Conservation (phyloP, 1,140 invertebrate species). For the Prorops nasuta region DNA sequence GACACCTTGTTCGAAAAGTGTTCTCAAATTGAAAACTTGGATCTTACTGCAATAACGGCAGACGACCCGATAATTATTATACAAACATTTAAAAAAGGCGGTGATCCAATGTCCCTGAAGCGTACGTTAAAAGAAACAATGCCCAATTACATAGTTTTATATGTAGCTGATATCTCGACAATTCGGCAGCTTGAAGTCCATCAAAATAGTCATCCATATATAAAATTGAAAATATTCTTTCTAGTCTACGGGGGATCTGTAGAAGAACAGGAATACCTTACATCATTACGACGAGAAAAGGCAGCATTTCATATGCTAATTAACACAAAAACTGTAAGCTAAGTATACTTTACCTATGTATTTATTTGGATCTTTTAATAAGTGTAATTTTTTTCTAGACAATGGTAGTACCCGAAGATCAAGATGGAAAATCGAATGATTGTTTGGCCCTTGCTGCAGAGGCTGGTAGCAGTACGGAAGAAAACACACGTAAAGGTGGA, state of each 20-base stretch:
- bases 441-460: slow-evolving; percentile 64
- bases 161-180: slow-evolving; percentile 84
- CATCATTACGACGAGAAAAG: slow-evolving; percentile 86
- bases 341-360: neutral
- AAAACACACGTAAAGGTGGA: slow-evolving; percentile 68
- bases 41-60: slow-evolving; percentile 61
- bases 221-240: slow-evolving; percentile 78
- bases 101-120: slow-evolving; percentile 69
- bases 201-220: slow-evolving; percentile 62
- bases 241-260: slow-evolving; percentile 86
- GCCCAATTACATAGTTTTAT: slow-evolving; percentile 86
- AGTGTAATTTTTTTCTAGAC: slow-evolving; percentile 56
- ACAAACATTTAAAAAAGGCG: slow-evolving; percentile 73
- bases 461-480: slow-evolving; percentile 43
- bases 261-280: slow-evolving; percentile 94
- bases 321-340: slow-evolving; percentile 82
- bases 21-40: slow-evolving; percentile 65
- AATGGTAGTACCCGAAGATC: slow-evolving; percentile 89
- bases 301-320: slow-evolving; percentile 92
- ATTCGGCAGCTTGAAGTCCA: slow-evolving; percentile 86
- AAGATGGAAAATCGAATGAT: slow-evolving; percentile 81
- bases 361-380: slow-evolving; percentile 7
- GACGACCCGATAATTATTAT: slow-evolving; percentile 68
- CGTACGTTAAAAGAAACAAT: slow-evolving; percentile 65
- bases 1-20: no score